Evolutionary conservation across 2,888 invertebrate genomes (phyloP), one percentile per base, ranked within the genome.

Genomic region (Patella depressa): DNA sequence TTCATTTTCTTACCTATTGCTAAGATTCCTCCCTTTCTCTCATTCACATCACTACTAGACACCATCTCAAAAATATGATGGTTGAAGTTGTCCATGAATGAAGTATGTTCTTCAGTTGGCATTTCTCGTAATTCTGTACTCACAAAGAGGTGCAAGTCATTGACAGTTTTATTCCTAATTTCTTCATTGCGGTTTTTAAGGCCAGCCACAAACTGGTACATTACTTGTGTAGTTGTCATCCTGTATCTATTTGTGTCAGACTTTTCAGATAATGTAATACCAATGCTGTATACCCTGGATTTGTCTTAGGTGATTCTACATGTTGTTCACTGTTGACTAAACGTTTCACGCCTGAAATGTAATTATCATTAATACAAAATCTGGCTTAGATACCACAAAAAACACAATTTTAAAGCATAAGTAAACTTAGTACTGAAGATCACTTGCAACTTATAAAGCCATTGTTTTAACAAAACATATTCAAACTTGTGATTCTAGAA

Each of bases 11-110:
- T 83, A 90, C 90, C 90, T 76, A 98, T 98, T 11, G 98, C 98
- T 77, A 98, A 92, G 82, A 98, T 97, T 76, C 97, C 98, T 79
- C 98, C 98, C 92, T 98, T 98, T 89, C 96, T 97, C 91, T 98
- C 98, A 92, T 96, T 96, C 57, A 96, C 95, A 91, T 98, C 98
- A 72, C 95, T 94, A 85, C 97, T 96, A 17, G 96, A 96, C 3
- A 98, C 97, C 98, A 98, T 97, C 91, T 97, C 97, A 91, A 96
- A 97, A 84, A 98, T 98, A 89, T 97, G 96, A 89, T 97, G 96
- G 91, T 98, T 98, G 90, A 98, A 97, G 85, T 97, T 96, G 90
- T 98, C 98, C 92, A 98, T 95, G 91, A 98, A 98, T 80, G 94
- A 94, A 45, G 96, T 95, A 83, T 97, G 94, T 89, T 98, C 98